These are phyloP conservation scores for Cotesia vestalis DNA, from an alignment of 1,140 invertebrate genomes.

Conservation along the genomic window DNA sequence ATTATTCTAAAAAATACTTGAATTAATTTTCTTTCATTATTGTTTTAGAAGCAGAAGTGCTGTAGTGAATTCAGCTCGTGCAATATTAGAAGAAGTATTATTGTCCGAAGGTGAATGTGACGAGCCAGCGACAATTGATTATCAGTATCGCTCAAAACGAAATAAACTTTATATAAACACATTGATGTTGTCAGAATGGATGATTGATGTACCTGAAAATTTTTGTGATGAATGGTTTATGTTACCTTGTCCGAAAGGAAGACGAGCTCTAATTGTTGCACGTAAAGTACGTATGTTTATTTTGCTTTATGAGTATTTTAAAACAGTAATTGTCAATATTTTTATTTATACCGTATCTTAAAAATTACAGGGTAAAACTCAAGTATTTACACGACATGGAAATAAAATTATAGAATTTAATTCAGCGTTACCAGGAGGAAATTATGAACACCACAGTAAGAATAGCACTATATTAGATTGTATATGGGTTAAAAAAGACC, in stretches of 20 bases:
- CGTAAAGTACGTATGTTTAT: slow-evolving; percentile 66
- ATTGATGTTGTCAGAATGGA: slow-evolving; percentile 91
- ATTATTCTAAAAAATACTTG: slow-evolving; percentile 12
- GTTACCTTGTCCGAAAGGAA: slow-evolving; percentile 84
- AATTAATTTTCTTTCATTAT: slow-evolving; percentile 24
- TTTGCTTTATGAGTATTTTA: background rate
- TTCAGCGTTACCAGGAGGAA: slow-evolving; percentile 82
- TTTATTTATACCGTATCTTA: slow-evolving; percentile 28
- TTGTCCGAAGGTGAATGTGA: slow-evolving; percentile 52
- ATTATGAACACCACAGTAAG: slow-evolving; percentile 49
- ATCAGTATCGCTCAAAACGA: slow-evolving; percentile 28
- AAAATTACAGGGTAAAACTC: slow-evolving; percentile 74
- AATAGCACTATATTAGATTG: slow-evolving; percentile 80
- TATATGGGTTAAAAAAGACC: slow-evolving; percentile 72
- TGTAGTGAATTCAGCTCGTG: slow-evolving; percentile 51
- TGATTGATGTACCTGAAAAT: slow-evolving; percentile 84
- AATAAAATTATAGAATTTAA: slow-evolving; percentile 69
- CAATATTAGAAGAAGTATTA: slow-evolving; percentile 50
- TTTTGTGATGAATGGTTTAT: slow-evolving; percentile 83
- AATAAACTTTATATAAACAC: slow-evolving; percentile 53
- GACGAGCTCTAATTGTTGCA: slow-evolving; percentile 80
- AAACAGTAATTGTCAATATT: background rate
- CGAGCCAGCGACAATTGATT: slow-evolving; percentile 53
- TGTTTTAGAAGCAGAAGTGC: slow-evolving; percentile 52
- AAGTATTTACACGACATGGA: slow-evolving; percentile 77